Percentiles rank a stretch among this genome's conserved stretches.
phyloP scores from a whole-genome alignment of 1,140 invertebrate species.

The Eriocheir sinensis region DNA sequence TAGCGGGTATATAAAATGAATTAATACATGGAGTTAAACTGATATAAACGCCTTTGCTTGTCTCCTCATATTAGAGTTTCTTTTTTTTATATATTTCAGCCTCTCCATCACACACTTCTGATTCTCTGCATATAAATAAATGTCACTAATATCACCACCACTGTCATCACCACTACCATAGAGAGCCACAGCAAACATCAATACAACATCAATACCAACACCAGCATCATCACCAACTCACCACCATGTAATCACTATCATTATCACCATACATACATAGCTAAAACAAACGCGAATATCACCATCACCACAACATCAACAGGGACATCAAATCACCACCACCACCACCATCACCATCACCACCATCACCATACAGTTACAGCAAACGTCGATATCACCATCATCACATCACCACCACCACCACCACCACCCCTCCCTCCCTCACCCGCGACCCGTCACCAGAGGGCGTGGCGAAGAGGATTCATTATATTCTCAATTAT shows the following conservation, averaged over 20 bases:
- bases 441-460: background rate
- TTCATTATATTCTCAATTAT: slow-evolving; percentile 19
- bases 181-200: too few species aligned
- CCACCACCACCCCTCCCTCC: background rate
- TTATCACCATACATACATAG: too few species aligned
- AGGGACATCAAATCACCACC: background rate
- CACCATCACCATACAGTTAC: background rate
- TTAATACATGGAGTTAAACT: too few species aligned
- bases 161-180: background rate
- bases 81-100: too few species aligned
- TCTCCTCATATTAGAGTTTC: too few species aligned
- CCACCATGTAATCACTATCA: too few species aligned
- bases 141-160: background rate
- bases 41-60: too few species aligned
- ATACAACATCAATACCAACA: background rate
- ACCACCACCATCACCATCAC: slow-evolving; percentile 26
- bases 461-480: background rate
- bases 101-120: too few species aligned
- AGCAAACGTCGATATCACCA: background rate
- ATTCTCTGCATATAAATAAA: too few species aligned
- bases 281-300: too few species aligned
- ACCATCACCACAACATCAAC: background rate
- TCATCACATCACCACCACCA: slow-evolving; percentile 13
- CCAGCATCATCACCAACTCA: background rate
- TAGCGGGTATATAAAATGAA: too few species aligned